These are phyloP conservation scores for Cephalotes varians DNA, from an alignment of 2,888 invertebrate genomes.

Conservation along the genomic window DNA sequence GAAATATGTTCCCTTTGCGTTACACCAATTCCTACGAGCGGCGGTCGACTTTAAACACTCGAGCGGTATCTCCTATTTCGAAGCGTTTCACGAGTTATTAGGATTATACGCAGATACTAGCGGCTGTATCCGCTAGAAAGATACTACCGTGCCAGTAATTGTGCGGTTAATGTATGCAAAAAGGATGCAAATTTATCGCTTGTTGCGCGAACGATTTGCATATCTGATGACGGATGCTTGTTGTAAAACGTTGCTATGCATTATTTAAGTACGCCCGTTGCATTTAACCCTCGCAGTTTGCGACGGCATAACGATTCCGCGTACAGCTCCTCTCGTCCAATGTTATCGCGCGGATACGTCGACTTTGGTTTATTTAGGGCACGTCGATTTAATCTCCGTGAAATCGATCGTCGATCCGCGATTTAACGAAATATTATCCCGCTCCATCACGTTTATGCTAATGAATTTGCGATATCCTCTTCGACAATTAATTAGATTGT, in stretches of 20 bases:
- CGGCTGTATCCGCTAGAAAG: slow-evolving; percentile 45
- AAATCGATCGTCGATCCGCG: slow-evolving; percentile 30
- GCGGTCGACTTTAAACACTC: slow-evolving; percentile 43
- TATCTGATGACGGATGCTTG: slow-evolving; percentile 56
- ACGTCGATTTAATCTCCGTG: slow-evolving; percentile 36
- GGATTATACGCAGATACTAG: slow-evolving; percentile 44
- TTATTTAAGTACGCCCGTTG: slow-evolving; percentile 50
- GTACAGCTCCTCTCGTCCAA: slow-evolving; percentile 14
- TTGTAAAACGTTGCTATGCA: slow-evolving; percentile 53
- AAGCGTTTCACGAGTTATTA: slow-evolving; percentile 53
- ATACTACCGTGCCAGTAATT: slow-evolving; percentile 56
- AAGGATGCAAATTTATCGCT: slow-evolving; percentile 57
- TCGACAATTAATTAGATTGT: slow-evolving; percentile 65
- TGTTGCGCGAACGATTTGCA: slow-evolving; percentile 55
- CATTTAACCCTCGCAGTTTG: slow-evolving; percentile 48
- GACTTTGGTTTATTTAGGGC: slow-evolving; percentile 39
- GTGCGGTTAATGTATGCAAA: slow-evolving; percentile 55
- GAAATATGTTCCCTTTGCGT: slow-evolving; percentile 46
- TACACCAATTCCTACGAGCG: slow-evolving; percentile 25
- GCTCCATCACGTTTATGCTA: slow-evolving; percentile 46
- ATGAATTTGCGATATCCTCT: slow-evolving; percentile 67
- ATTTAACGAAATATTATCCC: slow-evolving; percentile 28
- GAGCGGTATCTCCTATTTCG: slow-evolving; percentile 30
- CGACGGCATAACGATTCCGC: slow-evolving; percentile 9
- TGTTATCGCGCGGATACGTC: slow-evolving; percentile 21